Percentiles rank a stretch among this genome's conserved stretches.
These are phyloP conservation scores for Trematocara zebra DNA, from an alignment of 2,113 vertebrate genomes.

Conservation along the genomic window DNA sequence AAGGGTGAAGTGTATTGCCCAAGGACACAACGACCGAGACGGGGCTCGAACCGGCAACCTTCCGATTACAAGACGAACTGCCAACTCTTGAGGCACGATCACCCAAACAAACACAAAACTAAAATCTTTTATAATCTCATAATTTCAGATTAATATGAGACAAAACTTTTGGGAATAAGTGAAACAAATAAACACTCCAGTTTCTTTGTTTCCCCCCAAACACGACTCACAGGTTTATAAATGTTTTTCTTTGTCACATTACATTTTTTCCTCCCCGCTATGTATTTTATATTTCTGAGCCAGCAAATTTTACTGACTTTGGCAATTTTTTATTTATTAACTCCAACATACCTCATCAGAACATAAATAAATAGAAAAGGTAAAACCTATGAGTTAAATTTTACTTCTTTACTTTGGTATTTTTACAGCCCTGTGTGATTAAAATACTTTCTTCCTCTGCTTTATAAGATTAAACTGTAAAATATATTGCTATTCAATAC, in stretches of 20 bases:
- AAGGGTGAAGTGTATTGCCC: accelerated
- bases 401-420: background rate
- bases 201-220: accelerated
- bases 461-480: background rate
- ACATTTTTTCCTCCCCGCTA: background rate
- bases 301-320: background rate
- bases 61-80: accelerated
- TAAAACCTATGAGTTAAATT: accelerated
- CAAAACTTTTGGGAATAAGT: background rate
- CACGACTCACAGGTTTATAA: background rate
- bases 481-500: background rate
- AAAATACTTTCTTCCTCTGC: background rate
- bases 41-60: accelerated
- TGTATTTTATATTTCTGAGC: background rate
- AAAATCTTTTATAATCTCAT: too few species aligned
- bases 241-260: background rate
- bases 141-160: background rate
- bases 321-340: background rate
- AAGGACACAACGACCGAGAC: background rate
- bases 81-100: accelerated
- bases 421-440: accelerated
- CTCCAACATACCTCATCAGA: background rate
- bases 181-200: background rate
- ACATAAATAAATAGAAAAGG: background rate
- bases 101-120: accelerated